Evolutionary conservation across 2,888 invertebrate species (phyloP).

Genomic region (Pegoplata infirma): DNA sequence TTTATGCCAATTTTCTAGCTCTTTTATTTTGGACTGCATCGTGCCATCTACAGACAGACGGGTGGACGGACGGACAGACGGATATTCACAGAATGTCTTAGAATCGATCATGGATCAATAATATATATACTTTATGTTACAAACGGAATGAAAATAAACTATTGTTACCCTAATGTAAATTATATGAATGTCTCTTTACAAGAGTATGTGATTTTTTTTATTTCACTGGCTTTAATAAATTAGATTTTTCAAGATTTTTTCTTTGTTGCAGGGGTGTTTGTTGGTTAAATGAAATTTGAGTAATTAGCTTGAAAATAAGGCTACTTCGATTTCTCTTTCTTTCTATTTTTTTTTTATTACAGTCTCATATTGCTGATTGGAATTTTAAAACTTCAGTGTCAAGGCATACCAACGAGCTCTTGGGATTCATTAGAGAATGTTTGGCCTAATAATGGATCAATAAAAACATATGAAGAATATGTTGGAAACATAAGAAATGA

Average conservation of each 20-base stretch:
- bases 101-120: too few relatives aligned
- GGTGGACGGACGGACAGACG: too few relatives aligned
- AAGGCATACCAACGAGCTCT: constrained; percentile 59
- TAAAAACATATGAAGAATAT: constrained; percentile 31
- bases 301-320: constrained; percentile 13
- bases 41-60: too few relatives aligned
- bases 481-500: neutral
- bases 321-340: neutral
- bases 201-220: neutral
- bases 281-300: constrained; percentile 17
- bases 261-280: neutral
- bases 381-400: constrained; percentile 59
- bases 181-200: constrained; percentile 30
- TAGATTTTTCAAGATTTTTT: constrained; percentile 5
- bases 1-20: too few relatives aligned
- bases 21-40: too few relatives aligned
- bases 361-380: constrained; percentile 55
- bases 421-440: constrained; percentile 32
- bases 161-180: neutral
- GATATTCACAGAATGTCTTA: too few relatives aligned
- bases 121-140: too few relatives aligned
- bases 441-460: constrained; percentile 36
- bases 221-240: constrained; percentile 20
- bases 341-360: constrained; percentile 24
- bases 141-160: neutral